phyloP scores from a whole-genome alignment of 2,113 vertebrate species.

The Vidua chalybeata region DNA sequence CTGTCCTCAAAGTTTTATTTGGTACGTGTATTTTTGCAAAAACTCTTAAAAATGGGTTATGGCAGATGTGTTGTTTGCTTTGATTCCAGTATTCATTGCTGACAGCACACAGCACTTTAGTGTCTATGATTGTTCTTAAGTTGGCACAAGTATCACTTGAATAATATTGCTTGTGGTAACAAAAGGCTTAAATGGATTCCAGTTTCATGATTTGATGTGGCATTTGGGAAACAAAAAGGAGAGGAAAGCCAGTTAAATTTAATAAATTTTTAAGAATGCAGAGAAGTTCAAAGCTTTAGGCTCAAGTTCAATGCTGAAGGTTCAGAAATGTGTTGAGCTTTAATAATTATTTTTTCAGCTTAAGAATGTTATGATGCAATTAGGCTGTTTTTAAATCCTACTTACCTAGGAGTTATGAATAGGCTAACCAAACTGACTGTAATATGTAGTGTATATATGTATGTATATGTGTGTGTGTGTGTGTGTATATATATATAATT shows the following conservation, averaged over 20 bases:
- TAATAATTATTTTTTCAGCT: background rate
- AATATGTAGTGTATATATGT: background rate
- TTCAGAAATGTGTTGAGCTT: background rate
- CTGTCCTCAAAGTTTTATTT: background rate
- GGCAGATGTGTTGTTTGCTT: background rate
- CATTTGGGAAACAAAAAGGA: constrained; percentile 17
- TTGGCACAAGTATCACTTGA: background rate
- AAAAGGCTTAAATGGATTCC: background rate
- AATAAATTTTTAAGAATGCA: background rate
- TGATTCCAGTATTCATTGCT: background rate
- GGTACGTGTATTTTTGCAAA: background rate
- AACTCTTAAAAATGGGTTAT: background rate
- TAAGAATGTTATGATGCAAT: background rate
- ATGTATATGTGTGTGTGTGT: background rate
- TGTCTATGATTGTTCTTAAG: background rate
- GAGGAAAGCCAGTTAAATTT: background rate
- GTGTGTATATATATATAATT: background rate
- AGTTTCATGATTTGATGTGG: background rate
- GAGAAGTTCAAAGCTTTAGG: background rate
- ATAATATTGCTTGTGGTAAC: background rate
- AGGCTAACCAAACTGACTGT: background rate
- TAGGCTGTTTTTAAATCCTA: background rate
- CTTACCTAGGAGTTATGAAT: background rate
- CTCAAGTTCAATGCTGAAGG: background rate
- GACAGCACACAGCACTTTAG: background rate